Conservation (phyloP, 2,113 vertebrate species). For the Ophthalmolycus amberensis region DNA sequence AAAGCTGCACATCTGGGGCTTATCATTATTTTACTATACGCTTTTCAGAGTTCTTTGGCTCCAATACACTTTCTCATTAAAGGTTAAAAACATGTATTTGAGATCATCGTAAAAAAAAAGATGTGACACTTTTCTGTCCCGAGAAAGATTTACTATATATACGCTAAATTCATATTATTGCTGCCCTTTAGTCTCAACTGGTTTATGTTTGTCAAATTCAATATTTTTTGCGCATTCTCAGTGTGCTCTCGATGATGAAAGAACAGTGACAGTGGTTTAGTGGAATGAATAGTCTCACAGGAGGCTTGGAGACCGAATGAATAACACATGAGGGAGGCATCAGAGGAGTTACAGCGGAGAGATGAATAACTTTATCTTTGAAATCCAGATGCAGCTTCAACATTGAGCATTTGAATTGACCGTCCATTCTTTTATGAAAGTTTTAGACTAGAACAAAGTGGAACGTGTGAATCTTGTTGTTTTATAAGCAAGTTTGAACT, state of each 20-base stretch:
- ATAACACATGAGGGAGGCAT: slow-evolving; percentile 70
- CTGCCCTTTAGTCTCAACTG: background rate
- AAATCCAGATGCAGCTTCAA: slow-evolving; percentile 40
- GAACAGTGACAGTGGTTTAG: slow-evolving; percentile 46
- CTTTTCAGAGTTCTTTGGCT: background rate
- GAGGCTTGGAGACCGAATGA: slow-evolving; percentile 51
- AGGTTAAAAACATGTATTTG: background rate
- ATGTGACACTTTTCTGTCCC: background rate
- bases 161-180: background rate
- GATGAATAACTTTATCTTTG: slow-evolving; percentile 53
- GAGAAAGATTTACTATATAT: background rate
- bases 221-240: slow-evolving; percentile 9
- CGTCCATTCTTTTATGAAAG: background rate
- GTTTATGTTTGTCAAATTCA: slow-evolving; percentile 29
- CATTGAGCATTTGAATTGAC: slow-evolving; percentile 3
- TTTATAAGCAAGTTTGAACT: slow-evolving; percentile 6
- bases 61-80: background rate
- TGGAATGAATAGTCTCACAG: slow-evolving; percentile 63
- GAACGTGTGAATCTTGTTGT: slow-evolving; percentile 20
- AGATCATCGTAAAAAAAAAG: background rate
- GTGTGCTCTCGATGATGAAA: slow-evolving; percentile 46
- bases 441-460: background rate
- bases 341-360: slow-evolving; percentile 54
- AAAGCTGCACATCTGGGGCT: slow-evolving; percentile 52
- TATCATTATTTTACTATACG: slow-evolving; percentile 30